Evolutionary conservation across 2,797 vertebrate species (phyloP).

Genomic region (Typhlichthys eigenmanni): DNA sequence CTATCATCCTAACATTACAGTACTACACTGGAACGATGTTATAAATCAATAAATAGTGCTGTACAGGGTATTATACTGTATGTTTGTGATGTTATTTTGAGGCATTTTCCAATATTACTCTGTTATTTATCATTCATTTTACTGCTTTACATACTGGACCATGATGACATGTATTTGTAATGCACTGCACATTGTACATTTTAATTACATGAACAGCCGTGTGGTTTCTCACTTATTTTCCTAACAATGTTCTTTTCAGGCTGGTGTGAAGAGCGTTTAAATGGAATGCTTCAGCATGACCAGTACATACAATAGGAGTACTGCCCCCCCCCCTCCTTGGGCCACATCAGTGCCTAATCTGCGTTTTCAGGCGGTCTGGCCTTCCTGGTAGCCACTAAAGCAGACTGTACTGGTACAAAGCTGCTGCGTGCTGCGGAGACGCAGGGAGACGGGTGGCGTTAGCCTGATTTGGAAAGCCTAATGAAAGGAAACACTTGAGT

Average conservation of each 20-base stretch:
- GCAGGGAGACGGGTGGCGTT: too few relatives aligned
- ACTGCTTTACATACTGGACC: not conserved
- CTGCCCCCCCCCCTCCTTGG: too few relatives aligned
- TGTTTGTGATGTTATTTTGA: not conserved
- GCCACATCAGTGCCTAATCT: too few relatives aligned
- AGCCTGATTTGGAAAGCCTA: constrained; percentile 33
- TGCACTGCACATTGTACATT: constrained; percentile 6
- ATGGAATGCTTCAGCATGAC: too few relatives aligned
- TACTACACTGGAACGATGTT: not conserved
- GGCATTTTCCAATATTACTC: not conserved
- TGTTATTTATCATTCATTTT: not conserved
- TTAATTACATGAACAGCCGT: too few relatives aligned
- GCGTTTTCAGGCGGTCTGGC: too few relatives aligned
- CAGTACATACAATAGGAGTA: too few relatives aligned
- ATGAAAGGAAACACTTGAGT: constrained; percentile 33
- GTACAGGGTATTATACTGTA: constrained; percentile 2
- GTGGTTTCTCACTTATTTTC: not conserved
- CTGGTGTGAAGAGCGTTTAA: not conserved
- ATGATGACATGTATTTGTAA: constrained; percentile 10
- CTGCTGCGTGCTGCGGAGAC: too few relatives aligned
- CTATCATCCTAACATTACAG: not conserved
- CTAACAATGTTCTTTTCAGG: not conserved
- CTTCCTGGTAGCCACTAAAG: too few relatives aligned
- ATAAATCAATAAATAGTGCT: constrained; percentile 20
- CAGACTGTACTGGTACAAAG: too few relatives aligned